Evolutionary conservation across 2,888 invertebrate species (phyloP).

Genomic region (Pristionchus entomophagus): DNA sequence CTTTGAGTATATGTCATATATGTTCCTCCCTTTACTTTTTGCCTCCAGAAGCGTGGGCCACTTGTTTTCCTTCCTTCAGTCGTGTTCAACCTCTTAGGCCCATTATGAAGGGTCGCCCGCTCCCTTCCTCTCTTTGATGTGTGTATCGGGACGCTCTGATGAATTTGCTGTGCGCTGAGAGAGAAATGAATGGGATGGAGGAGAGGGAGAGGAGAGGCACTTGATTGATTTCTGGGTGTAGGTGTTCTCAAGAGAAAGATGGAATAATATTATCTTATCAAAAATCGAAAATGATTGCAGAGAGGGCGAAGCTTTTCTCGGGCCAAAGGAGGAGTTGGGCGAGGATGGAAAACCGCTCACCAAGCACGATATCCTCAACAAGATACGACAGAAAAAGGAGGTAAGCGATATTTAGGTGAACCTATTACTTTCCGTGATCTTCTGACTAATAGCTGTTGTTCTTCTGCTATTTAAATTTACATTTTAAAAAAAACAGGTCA

Average conservation of each 20-base stretch:
- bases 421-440: not conserved
- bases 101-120: not conserved
- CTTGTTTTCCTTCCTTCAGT: not conserved
- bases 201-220: not conserved
- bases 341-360: constrained; percentile 74
- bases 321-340: constrained; percentile 69
- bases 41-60: not conserved
- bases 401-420: constrained; percentile 46
- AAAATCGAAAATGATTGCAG: constrained; percentile 63
- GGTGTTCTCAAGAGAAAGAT: not conserved
- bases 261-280: not conserved
- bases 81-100: constrained; percentile 13
- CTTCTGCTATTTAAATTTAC: not conserved
- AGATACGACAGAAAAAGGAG: constrained; percentile 77
- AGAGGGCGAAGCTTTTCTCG: constrained; percentile 71
- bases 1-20: too few relatives aligned
- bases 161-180: not conserved
- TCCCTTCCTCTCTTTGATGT: not conserved
- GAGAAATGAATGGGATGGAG: not conserved
- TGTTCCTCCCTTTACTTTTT: too few relatives aligned
- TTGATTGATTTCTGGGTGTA: not conserved
- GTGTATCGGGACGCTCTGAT: not conserved
- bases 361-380: constrained; percentile 74
- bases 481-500: too few relatives aligned
- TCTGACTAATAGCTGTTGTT: constrained; percentile 10